Conservation (phyloP, 2,888 invertebrate genomes). For the Calliopum simillimum region DNA sequence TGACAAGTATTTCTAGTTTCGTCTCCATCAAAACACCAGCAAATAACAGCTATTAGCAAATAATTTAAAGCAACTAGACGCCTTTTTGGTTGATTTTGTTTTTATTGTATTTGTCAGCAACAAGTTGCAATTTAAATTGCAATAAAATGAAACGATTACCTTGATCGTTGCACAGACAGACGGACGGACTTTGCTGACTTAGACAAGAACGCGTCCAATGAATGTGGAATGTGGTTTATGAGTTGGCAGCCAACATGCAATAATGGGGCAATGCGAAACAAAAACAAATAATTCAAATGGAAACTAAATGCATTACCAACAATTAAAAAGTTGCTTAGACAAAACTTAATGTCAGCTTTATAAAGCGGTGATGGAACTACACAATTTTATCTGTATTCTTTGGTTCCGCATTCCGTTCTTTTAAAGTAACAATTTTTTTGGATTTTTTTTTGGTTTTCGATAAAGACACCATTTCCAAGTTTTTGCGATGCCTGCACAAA, state of each 20-base stretch:
- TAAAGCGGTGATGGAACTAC: too few relatives aligned
- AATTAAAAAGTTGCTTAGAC: too few relatives aligned
- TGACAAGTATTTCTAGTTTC: too few relatives aligned
- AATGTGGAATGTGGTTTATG: slow-evolving; percentile 25
- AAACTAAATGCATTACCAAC: too few relatives aligned
- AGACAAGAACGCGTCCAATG: slow-evolving; percentile 18
- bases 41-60: slow-evolving; percentile 16
- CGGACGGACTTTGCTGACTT: not conserved
- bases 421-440: slow-evolving; percentile 7
- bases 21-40: too few relatives aligned
- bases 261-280: not conserved
- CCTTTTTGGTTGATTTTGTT: not conserved
- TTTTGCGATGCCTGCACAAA: not conserved
- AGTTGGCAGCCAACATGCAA: slow-evolving; percentile 16
- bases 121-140: not conserved
- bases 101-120: not conserved
- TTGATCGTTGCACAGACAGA: slow-evolving; percentile 20
- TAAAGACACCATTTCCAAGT: not conserved
- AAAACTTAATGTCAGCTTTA: too few relatives aligned
- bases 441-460: not conserved
- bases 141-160: slow-evolving; percentile 16
- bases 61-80: not conserved
- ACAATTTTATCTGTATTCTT: not conserved
- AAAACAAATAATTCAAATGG: not conserved
- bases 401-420: slow-evolving; percentile 26